Percentiles rank a stretch among this genome's conserved stretches.
Evolutionary conservation across 2,888 invertebrate genomes (phyloP).

Genomic region (Drosophila imparisetae): DNA sequence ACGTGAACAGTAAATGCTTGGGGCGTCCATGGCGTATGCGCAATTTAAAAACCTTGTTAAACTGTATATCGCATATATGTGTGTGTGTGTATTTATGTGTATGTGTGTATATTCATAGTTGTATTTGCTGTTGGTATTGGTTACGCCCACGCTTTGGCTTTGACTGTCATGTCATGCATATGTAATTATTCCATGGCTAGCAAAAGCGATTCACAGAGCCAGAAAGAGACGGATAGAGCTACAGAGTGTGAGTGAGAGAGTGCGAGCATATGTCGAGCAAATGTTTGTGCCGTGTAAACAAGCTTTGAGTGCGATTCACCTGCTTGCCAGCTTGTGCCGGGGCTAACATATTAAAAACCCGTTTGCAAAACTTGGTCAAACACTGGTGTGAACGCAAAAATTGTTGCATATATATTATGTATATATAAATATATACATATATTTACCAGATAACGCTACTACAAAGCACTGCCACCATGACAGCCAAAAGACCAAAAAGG

Average conservation of each 20-base stretch:
- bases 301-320: constrained; percentile 69
- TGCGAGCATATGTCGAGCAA: constrained; percentile 60
- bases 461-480: constrained; percentile 43
- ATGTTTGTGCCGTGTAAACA: constrained; percentile 72
- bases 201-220: constrained; percentile 28
- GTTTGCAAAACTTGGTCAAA: constrained; percentile 54
- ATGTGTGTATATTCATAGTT: constrained; percentile 5
- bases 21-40: constrained; percentile 50
- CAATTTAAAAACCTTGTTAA: constrained; percentile 57
- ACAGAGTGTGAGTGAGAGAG: constrained; percentile 32
- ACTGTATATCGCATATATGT: not conserved
- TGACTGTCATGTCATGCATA: constrained; percentile 71
- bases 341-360: constrained; percentile 47
- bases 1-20: constrained; percentile 39
- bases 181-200: constrained; percentile 72
- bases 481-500: constrained; percentile 77
- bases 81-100: not conserved
- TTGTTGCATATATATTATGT: constrained; percentile 64
- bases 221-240: not conserved
- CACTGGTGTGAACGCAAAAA: constrained; percentile 63
- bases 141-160: constrained; percentile 64
- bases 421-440: not conserved
- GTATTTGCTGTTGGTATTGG: constrained; percentile 51
- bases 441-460: constrained; percentile 20
- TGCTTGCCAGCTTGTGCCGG: constrained; percentile 29